Conservation (phyloP, 1,140 invertebrate species). For the Dryas iulia region DNA sequence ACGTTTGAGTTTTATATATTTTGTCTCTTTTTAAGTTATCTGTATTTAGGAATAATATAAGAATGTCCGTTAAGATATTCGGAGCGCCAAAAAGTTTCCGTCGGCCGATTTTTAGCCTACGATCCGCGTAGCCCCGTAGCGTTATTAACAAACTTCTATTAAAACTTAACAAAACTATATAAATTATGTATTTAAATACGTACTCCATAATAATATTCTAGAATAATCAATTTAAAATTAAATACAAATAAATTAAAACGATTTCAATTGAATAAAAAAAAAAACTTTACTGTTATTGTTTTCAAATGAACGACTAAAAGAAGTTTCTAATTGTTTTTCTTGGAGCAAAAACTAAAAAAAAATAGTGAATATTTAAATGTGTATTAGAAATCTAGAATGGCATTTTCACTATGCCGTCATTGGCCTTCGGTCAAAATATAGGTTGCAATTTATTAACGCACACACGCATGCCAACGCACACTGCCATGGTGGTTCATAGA, state of each 20-base stretch:
- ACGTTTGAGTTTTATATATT: too few species aligned
- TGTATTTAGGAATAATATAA: too few species aligned
- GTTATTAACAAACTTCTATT: slow-evolving; percentile 16
- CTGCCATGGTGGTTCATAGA: slow-evolving; percentile 56
- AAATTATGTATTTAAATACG: background rate
- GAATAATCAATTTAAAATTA: background rate
- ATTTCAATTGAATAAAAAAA: background rate
- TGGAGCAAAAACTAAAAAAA: background rate
- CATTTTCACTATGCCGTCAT: slow-evolving; percentile 47
- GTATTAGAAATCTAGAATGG: slow-evolving; percentile 31
- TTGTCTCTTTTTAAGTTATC: too few species aligned
- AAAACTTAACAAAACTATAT: slow-evolving; percentile 16
- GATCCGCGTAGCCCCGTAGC: slow-evolving; percentile 46
- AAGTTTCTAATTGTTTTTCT: background rate
- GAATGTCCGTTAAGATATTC: slow-evolving; percentile 4
- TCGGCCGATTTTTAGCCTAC: slow-evolving; percentile 75
- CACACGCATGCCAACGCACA: slow-evolving; percentile 58
- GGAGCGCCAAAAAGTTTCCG: slow-evolving; percentile 53
- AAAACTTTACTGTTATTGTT: background rate
- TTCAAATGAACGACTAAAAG: background rate
- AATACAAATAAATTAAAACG: background rate
- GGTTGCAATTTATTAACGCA: slow-evolving; percentile 77
- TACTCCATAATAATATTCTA: background rate
- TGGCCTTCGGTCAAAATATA: slow-evolving; percentile 77
- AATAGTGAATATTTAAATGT: slow-evolving; percentile 27